phyloP scores from a whole-genome alignment of 2,888 invertebrate genomes.

The Nemotelus pantherinus region DNA sequence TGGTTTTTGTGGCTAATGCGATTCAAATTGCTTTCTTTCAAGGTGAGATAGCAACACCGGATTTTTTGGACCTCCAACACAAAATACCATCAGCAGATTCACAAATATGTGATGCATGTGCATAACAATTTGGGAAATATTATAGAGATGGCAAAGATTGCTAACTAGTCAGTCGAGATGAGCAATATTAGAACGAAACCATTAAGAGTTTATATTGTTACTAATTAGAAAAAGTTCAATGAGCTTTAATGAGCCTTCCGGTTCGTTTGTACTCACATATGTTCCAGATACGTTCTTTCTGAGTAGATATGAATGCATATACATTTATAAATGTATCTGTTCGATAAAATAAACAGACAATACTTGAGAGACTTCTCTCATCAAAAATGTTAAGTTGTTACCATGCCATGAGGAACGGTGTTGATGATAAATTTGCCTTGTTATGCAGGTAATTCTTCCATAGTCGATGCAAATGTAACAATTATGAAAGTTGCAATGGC shows the following conservation, averaged over 20 bases:
- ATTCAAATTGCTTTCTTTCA: slow-evolving; percentile 17
- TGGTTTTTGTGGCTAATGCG: slow-evolving; percentile 4
- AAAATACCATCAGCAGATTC: too few relatives aligned
- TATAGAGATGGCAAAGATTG: too few relatives aligned
- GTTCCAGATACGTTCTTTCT: not conserved
- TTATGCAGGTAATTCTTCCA: slow-evolving; percentile 18
- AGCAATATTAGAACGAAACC: not conserved
- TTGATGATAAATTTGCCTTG: not conserved
- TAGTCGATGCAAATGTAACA: slow-evolving; percentile 23
- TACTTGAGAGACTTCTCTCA: too few relatives aligned
- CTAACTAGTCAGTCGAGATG: not conserved
- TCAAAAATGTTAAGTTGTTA: too few relatives aligned
- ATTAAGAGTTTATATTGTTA: slow-evolving; percentile 6
- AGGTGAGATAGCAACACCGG: not conserved
- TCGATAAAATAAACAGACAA: too few relatives aligned
- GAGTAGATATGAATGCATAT: too few relatives aligned
- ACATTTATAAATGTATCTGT: too few relatives aligned
- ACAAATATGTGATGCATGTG: not conserved
- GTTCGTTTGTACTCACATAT: slow-evolving; percentile 27
- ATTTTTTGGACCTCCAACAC: not conserved
- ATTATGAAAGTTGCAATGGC: slow-evolving; percentile 8
- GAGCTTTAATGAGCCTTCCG: slow-evolving; percentile 38
- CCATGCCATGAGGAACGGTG: too few relatives aligned
- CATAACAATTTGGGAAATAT: too few relatives aligned
- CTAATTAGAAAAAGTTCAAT: slow-evolving; percentile 39